These are phyloP conservation scores for Acanthornis magna DNA, from an alignment of 2,797 vertebrate genomes.

Conservation along the genomic window DNA sequence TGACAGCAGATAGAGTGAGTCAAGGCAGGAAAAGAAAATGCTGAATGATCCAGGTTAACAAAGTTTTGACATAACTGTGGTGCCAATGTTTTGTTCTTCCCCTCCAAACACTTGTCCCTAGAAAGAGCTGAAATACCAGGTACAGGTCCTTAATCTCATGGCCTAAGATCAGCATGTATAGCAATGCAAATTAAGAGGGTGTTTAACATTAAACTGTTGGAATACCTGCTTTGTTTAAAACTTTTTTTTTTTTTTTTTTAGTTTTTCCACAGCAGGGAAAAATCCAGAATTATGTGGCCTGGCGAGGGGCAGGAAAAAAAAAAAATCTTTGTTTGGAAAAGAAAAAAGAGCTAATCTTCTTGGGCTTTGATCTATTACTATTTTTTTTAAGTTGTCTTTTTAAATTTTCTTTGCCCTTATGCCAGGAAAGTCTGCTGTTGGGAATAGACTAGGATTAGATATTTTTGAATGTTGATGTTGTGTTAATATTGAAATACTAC, in stretches of 20 bases:
- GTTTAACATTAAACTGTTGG: not conserved
- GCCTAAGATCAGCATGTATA: not conserved
- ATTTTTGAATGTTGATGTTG: not conserved
- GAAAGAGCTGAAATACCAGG: not conserved
- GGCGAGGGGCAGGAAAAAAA: not conserved
- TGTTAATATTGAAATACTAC: not conserved
- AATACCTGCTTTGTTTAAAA: not conserved
- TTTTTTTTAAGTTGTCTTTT: not conserved
- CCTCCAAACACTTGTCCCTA: not conserved
- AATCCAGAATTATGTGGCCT: not conserved
- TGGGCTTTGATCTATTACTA: not conserved
- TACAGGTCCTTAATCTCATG: not conserved
- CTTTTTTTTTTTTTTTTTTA: not conserved
- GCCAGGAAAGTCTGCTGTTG: not conserved
- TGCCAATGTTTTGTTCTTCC: not conserved
- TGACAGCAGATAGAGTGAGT: not conserved
- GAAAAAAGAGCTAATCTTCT: not conserved
- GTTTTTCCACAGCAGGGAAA: not conserved
- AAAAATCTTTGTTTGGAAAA: not conserved
- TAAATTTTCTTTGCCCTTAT: not conserved
- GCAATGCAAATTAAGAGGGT: not conserved
- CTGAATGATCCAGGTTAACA: not conserved
- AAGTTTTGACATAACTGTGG: not conserved
- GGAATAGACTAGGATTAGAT: not conserved
- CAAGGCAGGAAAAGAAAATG: not conserved